Evolutionary conservation across 2,888 invertebrate genomes (phyloP).

Genomic region (Drosophila austrosaltans): DNA sequence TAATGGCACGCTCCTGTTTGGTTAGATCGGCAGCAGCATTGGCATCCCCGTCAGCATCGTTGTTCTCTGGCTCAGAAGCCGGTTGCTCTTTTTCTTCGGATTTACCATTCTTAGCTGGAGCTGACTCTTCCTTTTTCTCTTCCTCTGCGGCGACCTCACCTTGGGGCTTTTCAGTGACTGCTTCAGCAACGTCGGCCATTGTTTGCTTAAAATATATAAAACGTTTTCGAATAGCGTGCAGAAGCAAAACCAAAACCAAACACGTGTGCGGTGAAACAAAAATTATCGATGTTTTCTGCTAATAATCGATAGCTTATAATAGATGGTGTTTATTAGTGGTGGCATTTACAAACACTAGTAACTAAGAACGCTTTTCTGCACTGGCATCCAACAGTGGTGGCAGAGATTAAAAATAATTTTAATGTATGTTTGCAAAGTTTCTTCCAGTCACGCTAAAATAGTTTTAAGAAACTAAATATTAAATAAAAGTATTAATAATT

Average conservation of each 20-base stretch:
- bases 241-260: constrained; percentile 54
- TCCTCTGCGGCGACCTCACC: constrained; percentile 38
- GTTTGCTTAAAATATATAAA: constrained; percentile 19
- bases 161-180: constrained; percentile 38
- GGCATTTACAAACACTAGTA: too few relatives aligned
- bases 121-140: constrained; percentile 36
- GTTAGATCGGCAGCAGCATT: constrained; percentile 48
- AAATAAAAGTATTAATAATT: too few relatives aligned
- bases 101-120: constrained; percentile 56
- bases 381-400: too few relatives aligned
- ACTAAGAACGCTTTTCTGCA: too few relatives aligned
- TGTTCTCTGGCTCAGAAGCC: constrained; percentile 21
- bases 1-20: constrained; percentile 86
- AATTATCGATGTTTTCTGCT: background rate
- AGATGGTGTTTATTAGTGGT: background rate
- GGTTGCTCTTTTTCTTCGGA: constrained; percentile 36
- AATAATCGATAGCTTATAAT: background rate
- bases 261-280: constrained; percentile 58
- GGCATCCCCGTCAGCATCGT: constrained; percentile 24
- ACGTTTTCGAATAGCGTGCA: constrained; percentile 45
- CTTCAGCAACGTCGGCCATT: constrained; percentile 79
- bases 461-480: too few relatives aligned
- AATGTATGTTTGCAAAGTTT: too few relatives aligned
- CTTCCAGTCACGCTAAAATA: too few relatives aligned
- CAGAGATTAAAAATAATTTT: too few relatives aligned